Base-by-base conservation (phyloP, 2,113 vertebrate species). In the Poeciliopsis retropinna region DNA sequence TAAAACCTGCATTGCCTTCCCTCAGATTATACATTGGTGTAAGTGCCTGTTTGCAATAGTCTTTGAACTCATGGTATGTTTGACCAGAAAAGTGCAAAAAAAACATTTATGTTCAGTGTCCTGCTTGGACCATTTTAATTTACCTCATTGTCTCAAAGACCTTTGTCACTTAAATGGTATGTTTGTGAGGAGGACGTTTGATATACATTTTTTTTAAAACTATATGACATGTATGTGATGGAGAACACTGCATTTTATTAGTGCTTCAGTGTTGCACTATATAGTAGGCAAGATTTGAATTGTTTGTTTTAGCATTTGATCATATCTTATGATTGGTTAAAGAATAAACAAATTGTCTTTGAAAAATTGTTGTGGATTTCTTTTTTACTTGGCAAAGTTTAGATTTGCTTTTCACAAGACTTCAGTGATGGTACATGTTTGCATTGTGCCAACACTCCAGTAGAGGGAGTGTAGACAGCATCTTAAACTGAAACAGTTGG, bases 381-480 rank as follows among this genome's bases (percentile, higher is more conserved):
- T 37, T 15, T 47, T 6, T 47, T 15, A 47, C 15, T 54, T 54
- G 1, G 5, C 22, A 10, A 22, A n/a, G 22, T 11, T 57, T n/a
- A 22, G 51, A 57, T 9, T 28, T 22, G 6, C 62, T 67, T 57
- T 70, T 27, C 3, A 8, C n/a, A 17, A 17, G 19, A 37, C 15
- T 62, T 12, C 32, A 39, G 7, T 39, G 19, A 10, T n/a, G 32
- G 3, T n/a, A 64, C 25, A 19, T 34, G 44, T 29, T 4, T 90
- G 92, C 72, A 84, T 39, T 86, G 28, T 74, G 71, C 2, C 22
- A 29, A 60, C 17, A 78, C 76, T 73, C 91, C 90, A 92, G 89
- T 92, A 92, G 91, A 90, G 91, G 92, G 89, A 90, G 91, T 81
- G 64, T 82, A 80, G 83, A 80, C 80, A 87, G 57, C 76, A 82